A percentile compares a stretch with the other conserved stretches of the same genome.
Conservation (phyloP, 2,113 vertebrate species). For the Calidris pygmaea region DNA sequence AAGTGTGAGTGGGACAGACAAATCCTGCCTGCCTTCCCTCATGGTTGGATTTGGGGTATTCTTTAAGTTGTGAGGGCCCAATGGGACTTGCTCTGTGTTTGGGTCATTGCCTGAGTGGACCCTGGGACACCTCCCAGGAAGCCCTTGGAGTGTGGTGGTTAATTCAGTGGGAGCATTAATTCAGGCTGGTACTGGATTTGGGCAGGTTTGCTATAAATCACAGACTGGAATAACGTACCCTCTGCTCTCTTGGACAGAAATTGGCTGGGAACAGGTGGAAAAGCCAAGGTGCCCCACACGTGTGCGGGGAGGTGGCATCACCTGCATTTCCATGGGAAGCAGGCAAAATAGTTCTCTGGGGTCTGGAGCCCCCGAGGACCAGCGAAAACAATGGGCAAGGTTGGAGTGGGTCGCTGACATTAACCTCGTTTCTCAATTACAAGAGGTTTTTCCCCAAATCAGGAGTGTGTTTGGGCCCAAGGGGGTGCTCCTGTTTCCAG, state of each 20-base stretch:
- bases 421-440: neutral
- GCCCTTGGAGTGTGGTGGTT: too few species aligned
- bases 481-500: neutral
- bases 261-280: neutral
- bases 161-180: neutral
- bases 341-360: fast-evolving
- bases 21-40: neutral
- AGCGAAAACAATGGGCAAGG: fast-evolving
- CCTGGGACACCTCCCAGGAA: fast-evolving
- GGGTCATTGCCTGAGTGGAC: neutral
- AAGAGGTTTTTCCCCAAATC: neutral
- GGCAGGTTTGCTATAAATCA: neutral
- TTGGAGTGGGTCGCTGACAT: fast-evolving
- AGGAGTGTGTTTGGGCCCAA: neutral
- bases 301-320: neutral
- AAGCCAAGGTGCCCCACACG: fast-evolving
- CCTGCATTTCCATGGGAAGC: neutral
- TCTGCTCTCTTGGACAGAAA: fast-evolving
- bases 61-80: neutral
- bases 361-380: neutral
- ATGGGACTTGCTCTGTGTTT: fast-evolving
- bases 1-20: neutral
- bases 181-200: neutral
- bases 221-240: fast-evolving
- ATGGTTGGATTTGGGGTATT: fast-evolving